These are phyloP conservation scores for Pachydiplax longipennis DNA, from an alignment of 2,888 invertebrate genomes.

Conservation along the genomic window DNA sequence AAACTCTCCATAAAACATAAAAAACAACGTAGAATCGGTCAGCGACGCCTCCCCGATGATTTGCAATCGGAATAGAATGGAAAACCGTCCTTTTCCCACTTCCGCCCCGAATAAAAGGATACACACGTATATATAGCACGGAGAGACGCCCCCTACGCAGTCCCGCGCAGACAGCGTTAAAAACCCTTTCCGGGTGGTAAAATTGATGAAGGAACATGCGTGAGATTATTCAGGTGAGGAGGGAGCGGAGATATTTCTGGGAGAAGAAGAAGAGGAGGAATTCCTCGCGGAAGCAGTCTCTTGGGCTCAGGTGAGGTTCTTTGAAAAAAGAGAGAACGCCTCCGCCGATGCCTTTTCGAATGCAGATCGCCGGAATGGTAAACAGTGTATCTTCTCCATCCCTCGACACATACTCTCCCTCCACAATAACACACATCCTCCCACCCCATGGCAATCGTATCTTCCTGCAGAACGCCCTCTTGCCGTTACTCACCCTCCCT, in stretches of 20 bases:
- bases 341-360: slow-evolving; percentile 36
- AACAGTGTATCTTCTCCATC: slow-evolving; percentile 47
- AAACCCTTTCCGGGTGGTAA: slow-evolving; percentile 2
- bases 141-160: not conserved
- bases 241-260: slow-evolving; percentile 16
- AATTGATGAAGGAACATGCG: slow-evolving; percentile 32
- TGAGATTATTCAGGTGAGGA: slow-evolving; percentile 33
- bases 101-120: not conserved
- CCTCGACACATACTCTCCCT: not conserved
- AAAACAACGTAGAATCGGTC: too few relatives aligned
- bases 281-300: slow-evolving; percentile 18
- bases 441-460: slow-evolving; percentile 28
- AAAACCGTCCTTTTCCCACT: not conserved
- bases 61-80: too few relatives aligned
- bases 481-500: slow-evolving; percentile 1
- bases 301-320: slow-evolving; percentile 43
- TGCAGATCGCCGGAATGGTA: slow-evolving; percentile 41
- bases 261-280: slow-evolving; percentile 5
- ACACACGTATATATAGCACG: not conserved
- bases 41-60: too few relatives aligned
- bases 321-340: not conserved
- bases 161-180: slow-evolving; percentile 34
- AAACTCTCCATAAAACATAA: too few relatives aligned
- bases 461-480: not conserved
- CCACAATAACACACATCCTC: slow-evolving; percentile 16